Evolutionary conservation across 2,113 vertebrate species (phyloP).

Genomic region (Ictalurus furcatus): DNA sequence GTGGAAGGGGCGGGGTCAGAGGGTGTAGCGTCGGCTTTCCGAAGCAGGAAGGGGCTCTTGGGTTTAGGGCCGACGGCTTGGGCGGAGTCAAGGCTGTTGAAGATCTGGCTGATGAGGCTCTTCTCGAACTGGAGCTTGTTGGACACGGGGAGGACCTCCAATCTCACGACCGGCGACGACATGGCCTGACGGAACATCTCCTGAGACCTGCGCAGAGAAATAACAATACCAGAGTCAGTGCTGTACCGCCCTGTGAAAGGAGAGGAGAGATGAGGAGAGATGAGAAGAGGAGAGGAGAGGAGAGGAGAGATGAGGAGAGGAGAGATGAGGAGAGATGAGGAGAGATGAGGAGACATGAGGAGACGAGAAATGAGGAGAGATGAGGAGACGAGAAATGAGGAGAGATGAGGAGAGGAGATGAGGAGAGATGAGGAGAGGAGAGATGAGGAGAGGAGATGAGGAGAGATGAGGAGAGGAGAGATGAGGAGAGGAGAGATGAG

Average conservation of each 20-base stretch:
- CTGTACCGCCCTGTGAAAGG: background rate
- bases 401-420: background rate
- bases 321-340: background rate
- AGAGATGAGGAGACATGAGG: background rate
- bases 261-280: background rate
- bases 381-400: background rate
- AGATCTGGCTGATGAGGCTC: slow-evolving; percentile 82
- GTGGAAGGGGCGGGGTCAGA: slow-evolving; percentile 48
- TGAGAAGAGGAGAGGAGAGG: background rate
- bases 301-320: background rate
- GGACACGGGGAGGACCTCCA: slow-evolving; percentile 78
- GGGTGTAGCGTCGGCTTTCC: slow-evolving; percentile 6
- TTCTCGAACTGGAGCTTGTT: slow-evolving; percentile 88
- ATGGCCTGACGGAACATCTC: slow-evolving; percentile 91
- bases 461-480: no score
- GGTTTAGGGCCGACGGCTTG: slow-evolving; percentile 64
- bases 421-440: background rate
- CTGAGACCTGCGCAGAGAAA: slow-evolving; percentile 77
- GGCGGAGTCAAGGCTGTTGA: slow-evolving; percentile 64
- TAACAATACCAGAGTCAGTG: background rate
- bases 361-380: background rate
- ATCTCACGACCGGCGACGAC: slow-evolving; percentile 69
- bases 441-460: background rate
- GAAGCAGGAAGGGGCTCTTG: slow-evolving; percentile 68
- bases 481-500: background rate